Evolutionary conservation across 2,888 invertebrate species (phyloP).

Genomic region (Catocala fraxini): DNA sequence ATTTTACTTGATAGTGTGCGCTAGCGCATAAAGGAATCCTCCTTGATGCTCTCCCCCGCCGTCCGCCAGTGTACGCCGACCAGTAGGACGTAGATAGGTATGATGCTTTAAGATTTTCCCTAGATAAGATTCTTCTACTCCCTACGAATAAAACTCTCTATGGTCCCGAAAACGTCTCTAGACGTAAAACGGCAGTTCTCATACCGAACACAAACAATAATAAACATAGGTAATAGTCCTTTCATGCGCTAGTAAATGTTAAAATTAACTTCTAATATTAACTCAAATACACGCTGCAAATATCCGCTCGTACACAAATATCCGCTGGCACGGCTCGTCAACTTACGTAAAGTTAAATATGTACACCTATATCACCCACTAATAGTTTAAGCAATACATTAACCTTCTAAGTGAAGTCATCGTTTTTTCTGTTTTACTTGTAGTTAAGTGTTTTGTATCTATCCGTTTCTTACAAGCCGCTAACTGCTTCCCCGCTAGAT

Average conservation of each 20-base stretch:
- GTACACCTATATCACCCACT: constrained; percentile 38
- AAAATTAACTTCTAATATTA: constrained; percentile 42
- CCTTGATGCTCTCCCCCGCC: no score
- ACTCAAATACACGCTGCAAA: constrained; percentile 37
- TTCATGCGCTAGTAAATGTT: constrained; percentile 16
- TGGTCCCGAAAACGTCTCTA: no score
- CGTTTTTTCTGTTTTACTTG: not conserved
- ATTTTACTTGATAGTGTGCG: no score
- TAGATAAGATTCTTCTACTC: no score
- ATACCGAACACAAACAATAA: not conserved
- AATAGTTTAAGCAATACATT: constrained; percentile 21
- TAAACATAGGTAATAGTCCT: constrained; percentile 2
- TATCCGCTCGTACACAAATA: constrained; percentile 42
- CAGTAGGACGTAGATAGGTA: no score
- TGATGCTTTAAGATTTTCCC: no score
- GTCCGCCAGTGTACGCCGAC: no score
- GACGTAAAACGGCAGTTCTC: not conserved
- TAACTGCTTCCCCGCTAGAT: not conserved
- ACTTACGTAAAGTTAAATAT: constrained; percentile 19
- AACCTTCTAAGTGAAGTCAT: constrained; percentile 13
- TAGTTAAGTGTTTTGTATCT: not conserved
- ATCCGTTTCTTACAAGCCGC: not conserved
- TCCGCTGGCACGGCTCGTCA: constrained; percentile 14
- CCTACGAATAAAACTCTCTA: no score
- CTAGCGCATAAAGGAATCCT: no score